phyloP scores from a whole-genome alignment of 2,888 invertebrate genomes.

The Mechanitis messenoides region DNA sequence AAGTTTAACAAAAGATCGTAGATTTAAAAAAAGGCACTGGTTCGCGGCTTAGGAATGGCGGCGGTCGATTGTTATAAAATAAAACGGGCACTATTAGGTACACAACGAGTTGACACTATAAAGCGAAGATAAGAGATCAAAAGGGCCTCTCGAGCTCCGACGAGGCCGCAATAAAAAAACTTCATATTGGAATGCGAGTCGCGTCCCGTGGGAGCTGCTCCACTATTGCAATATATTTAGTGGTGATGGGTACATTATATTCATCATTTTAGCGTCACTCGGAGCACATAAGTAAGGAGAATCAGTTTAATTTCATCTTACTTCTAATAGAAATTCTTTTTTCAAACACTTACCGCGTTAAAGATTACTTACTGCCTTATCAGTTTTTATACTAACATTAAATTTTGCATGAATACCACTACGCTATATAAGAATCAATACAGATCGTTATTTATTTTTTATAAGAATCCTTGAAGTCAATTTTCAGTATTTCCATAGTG shows the following conservation, averaged over 20 bases:
- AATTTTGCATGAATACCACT: too few species aligned
- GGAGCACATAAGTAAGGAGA: too few species aligned
- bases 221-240: slow-evolving; percentile 18
- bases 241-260: slow-evolving; percentile 1
- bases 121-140: slow-evolving; percentile 36
- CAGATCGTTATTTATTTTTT: too few species aligned
- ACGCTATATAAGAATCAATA: too few species aligned
- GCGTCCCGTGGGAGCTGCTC: slow-evolving; percentile 33
- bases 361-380: too few species aligned
- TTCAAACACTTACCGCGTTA: too few species aligned
- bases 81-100: slow-evolving; percentile 33
- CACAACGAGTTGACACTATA: slow-evolving; percentile 37
- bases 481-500: too few species aligned
- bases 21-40: slow-evolving; percentile 13
- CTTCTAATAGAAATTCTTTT: too few species aligned
- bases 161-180: slow-evolving; percentile 34
- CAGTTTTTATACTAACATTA: too few species aligned
- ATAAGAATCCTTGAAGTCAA: too few species aligned
- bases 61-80: slow-evolving; percentile 26
- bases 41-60: slow-evolving; percentile 20
- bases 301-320: too few species aligned
- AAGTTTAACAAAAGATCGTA: slow-evolving; percentile 12
- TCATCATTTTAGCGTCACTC: neutral
- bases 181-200: slow-evolving; percentile 34
- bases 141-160: slow-evolving; percentile 25